These are phyloP conservation scores for Otolemur garnettii DNA, from an alignment of 2,113 vertebrate species.

Conservation along the genomic window DNA sequence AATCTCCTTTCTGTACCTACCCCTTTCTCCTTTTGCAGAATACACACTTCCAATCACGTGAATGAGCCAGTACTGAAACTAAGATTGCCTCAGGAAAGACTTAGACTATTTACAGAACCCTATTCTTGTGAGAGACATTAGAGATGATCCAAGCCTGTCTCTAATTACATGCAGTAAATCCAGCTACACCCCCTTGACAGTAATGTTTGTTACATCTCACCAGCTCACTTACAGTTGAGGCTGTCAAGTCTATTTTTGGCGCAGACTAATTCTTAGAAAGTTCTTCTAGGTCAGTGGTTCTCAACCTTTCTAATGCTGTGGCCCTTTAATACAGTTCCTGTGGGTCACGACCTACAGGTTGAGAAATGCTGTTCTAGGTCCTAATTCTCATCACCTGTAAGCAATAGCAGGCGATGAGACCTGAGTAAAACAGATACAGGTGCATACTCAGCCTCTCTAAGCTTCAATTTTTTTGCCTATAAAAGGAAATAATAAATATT, in stretches of 20 bases:
- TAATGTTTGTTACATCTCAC: not conserved
- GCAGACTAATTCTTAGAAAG: not conserved
- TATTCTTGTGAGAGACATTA: constrained; percentile 6
- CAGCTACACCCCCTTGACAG: not conserved
- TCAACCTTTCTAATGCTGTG: no score
- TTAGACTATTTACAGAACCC: not conserved
- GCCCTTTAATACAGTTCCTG: no score
- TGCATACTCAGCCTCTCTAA: not conserved
- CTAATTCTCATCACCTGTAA: not conserved
- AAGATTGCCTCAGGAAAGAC: not conserved
- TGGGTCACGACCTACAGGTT: no score
- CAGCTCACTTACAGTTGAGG: not conserved
- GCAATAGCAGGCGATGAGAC: not conserved
- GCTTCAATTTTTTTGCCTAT: not conserved
- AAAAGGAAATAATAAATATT: not conserved
- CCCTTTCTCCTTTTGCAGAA: not conserved
- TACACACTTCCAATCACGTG: not conserved
- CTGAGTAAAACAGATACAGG: not conserved
- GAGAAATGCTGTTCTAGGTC: not conserved
- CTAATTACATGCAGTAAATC: not conserved
- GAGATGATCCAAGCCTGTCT: not conserved
- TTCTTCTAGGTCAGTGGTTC: not conserved
- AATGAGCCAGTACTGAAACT: not conserved
- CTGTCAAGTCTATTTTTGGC: not conserved
- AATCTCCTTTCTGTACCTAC: not conserved